These are phyloP conservation scores for Iguana delicatissima DNA, from an alignment of 2,797 vertebrate genomes.

Conservation along the genomic window DNA sequence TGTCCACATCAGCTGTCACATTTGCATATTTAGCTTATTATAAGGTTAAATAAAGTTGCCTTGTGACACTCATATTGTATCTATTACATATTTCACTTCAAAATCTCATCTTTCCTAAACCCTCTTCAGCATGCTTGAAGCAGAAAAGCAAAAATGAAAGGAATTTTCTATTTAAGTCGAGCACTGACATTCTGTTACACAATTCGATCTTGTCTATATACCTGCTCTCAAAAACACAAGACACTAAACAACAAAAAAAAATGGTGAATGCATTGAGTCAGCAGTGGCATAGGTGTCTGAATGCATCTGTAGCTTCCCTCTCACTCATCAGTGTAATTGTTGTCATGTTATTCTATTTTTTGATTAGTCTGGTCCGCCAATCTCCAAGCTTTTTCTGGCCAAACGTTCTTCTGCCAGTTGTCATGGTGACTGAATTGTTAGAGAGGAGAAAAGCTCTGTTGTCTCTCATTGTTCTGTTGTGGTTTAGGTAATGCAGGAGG, in stretches of 20 bases:
- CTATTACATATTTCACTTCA: slow-evolving; percentile 88
- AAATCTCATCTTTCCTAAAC: slow-evolving; percentile 85
- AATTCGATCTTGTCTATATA: slow-evolving; percentile 86
- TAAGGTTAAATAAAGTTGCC: slow-evolving; percentile 82
- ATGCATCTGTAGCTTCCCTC: slow-evolving; percentile 81
- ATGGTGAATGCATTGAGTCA: slow-evolving; percentile 77
- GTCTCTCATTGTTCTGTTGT: slow-evolving; percentile 87
- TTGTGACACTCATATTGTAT: slow-evolving; percentile 83
- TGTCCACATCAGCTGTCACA: slow-evolving; percentile 64
- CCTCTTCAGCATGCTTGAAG: slow-evolving; percentile 85
- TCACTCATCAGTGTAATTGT: slow-evolving; percentile 88
- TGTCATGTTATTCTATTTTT: slow-evolving; percentile 87
- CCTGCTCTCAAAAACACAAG: slow-evolving; percentile 84
- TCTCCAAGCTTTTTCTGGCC: slow-evolving; percentile 85
- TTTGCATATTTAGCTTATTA: slow-evolving; percentile 61
- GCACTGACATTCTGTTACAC: slow-evolving; percentile 86
- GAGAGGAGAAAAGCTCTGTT: slow-evolving; percentile 83
- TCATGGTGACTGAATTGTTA: slow-evolving; percentile 89
- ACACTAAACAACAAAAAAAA: slow-evolving; percentile 73
- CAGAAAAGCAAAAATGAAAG: slow-evolving; percentile 84
- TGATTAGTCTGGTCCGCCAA: slow-evolving; percentile 85
- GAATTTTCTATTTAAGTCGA: slow-evolving; percentile 88
- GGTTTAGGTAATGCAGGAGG: slow-evolving; percentile 86
- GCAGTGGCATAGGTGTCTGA: slow-evolving; percentile 83
- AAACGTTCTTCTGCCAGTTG: slow-evolving; percentile 87